Base-by-base conservation (phyloP, 2,797 vertebrate species). In the Phoxinus dragarum region DNA sequence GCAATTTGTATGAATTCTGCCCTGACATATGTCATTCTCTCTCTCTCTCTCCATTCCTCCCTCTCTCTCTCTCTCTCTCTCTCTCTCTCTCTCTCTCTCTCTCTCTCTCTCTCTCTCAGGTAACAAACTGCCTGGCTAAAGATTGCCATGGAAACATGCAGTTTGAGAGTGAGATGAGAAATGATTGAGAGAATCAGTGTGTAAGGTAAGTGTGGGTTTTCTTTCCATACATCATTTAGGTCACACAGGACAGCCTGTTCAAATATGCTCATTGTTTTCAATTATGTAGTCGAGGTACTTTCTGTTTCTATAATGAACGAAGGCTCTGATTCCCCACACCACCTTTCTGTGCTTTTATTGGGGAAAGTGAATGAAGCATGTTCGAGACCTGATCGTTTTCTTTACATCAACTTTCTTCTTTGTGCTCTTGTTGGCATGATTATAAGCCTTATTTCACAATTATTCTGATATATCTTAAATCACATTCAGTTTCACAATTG, bases 111-210 rank as follows among this genome's bases (percentile, higher is more conserved):
- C 56, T 76, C 36, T 87, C 81, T 85, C 89, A 90, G 89, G 89
- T 91, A 90, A 90, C 89, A 89, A 89, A 88, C 90, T 89, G 89
- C 88, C 88, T 87, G 89, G 86, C 86, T 88, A 85, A 86, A 82
- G 82, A 89, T 91, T 91, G 89, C 89, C 89, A 91, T 91, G 89
- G 89, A 89, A 90, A 91, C 90, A 86, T 88, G 89, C 87, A 87
- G 88, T 90, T 91, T 91, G 90, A 87, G 89, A 89, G 81, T 88
- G 86, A 91, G 90, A 89, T 86, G 89, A 90, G 89, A 89, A 89
- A 86, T 89, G 87, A 89, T 89, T 88, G 89, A 89, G 84, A 89
- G 82, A 90, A 87, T 88, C 84, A 85, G 73, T 72, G 86, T 88
- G 79, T 87, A 90, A 90, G 88, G 89, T 90, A 90, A 90, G 89